These are phyloP conservation scores for human DNA, from an alignment of 2,113 vertebrate species.

Conservation along the genomic window GRCh38 chr15:29207001-29207500, in stretches of 20 bases:
- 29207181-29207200: not conserved
- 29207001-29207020: not conserved
- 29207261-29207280: too few relatives aligned
- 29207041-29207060: not conserved
- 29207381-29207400: too few relatives aligned
- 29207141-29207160: not conserved
- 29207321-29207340: too few relatives aligned
- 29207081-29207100: not conserved
- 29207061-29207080: not conserved
- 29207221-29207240: not conserved
- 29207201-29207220: not conserved
- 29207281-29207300: too few relatives aligned
- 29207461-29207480: too few relatives aligned
- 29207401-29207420: too few relatives aligned
- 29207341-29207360: too few relatives aligned
- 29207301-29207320: too few relatives aligned
- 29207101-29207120: not conserved
- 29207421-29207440: rapidly evolving
- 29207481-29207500: too few relatives aligned
- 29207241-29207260: not conserved
- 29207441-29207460: too few relatives aligned
- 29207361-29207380: too few relatives aligned
- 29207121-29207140: not conserved
- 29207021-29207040: not conserved
- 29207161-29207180: not conserved